Base-by-base conservation (phyloP, 2,888 invertebrate genomes). In the Monochamus alternatus region DNA sequence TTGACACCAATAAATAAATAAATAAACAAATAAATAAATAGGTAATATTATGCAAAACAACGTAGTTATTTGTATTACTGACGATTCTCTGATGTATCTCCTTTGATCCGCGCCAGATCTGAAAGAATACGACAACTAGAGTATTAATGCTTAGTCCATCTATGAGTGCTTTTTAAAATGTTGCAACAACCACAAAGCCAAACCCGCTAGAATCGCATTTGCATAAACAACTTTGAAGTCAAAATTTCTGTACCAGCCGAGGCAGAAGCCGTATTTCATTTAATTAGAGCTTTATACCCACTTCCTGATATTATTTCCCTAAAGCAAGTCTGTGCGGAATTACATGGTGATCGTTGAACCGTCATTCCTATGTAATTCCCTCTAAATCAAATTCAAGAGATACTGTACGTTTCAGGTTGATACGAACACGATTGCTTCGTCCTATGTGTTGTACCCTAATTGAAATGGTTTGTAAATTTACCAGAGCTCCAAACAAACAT, bases 161-260 rank as follows among this genome's bases (percentile, higher is more conserved):
- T 51, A 38, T 32, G 7, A 52, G 60, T 31, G 30, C 59, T 69
- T 69, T 69, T 59, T 3, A 69, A 69, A 69, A 69, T n/a, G 58
- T 31, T 32, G 12, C 58, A n/a, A 38, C n/a, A 44, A 58, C 69
- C 59, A 60, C 60, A 65, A 60, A 72, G 64, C 32, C 14, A 47
- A 14, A 58, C 47, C 59, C 55, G 59, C 65, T 47, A 58, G 10
- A 73, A 68, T 68, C 71, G 44, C 68, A 71, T 78, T 74, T 74
- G 74, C 76, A 76, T 77, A 77, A 76, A 79, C 70, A 60, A 66
- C 79, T 79, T 79, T 79, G 79, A 79, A 68, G 75, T 77, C 71
- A 55, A 75, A 77, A 77, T 79, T 75, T 75, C 38, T 51, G 69
- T 75, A 67, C 70, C 52, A 75, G 66, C 73, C 59, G 59, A 75